Evolutionary conservation across 2,888 invertebrate genomes (phyloP).

Genomic region (Diadegma fenestrale): DNA sequence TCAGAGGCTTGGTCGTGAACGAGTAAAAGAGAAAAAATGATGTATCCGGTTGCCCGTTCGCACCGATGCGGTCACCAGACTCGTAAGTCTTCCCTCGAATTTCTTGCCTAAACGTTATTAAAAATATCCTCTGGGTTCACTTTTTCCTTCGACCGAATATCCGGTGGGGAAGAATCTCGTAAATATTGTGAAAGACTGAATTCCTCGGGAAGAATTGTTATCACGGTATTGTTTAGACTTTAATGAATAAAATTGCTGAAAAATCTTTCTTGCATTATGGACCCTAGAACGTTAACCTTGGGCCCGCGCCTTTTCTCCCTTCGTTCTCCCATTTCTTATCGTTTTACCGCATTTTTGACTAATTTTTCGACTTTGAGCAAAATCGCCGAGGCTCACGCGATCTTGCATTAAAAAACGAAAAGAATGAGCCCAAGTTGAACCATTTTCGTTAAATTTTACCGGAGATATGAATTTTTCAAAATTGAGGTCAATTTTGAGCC

Average conservation of each 20-base stretch:
- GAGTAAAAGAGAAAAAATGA: background rate
- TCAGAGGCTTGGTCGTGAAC: background rate
- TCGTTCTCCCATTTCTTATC: too few species aligned
- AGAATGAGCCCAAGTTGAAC: too few species aligned
- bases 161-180: background rate
- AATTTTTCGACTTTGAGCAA: too few species aligned
- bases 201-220: background rate
- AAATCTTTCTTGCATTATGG: background rate
- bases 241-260: background rate
- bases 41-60: slow-evolving; percentile 19
- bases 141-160: slow-evolving; percentile 9
- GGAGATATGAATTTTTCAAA: too few species aligned
- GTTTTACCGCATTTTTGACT: too few species aligned
- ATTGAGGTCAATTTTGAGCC: too few species aligned
- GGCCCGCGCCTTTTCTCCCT: too few species aligned
- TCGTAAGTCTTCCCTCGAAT: slow-evolving; percentile 37
- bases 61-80: slow-evolving; percentile 29
- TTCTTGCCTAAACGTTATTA: background rate
- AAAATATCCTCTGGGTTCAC: background rate
- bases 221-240: background rate
- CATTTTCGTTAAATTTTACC: too few species aligned
- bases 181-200: background rate
- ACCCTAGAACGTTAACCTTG: too few species aligned
- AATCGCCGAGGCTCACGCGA: too few species aligned
- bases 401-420: too few species aligned